phyloP scores from a whole-genome alignment of 2,113 vertebrate genomes.

The Deroptyus accipitrinus region DNA sequence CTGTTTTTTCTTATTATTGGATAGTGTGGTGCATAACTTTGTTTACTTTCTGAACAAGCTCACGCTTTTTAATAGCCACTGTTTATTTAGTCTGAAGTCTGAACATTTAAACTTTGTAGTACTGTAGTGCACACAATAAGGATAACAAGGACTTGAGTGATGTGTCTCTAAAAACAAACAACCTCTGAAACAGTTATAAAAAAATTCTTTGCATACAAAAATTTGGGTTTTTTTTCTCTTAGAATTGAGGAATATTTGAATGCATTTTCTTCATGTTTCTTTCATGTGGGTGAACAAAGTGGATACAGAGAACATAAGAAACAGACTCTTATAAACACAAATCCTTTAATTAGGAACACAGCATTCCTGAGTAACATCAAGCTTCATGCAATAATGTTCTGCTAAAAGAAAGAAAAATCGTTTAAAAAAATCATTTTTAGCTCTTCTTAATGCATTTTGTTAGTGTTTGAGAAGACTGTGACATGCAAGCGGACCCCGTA shows the following conservation, averaged over 20 bases:
- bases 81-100: not conserved
- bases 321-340: not conserved
- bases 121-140: not conserved
- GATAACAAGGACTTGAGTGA: not conserved
- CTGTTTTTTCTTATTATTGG: not conserved
- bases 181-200: not conserved
- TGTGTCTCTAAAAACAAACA: not conserved
- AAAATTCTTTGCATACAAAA: not conserved
- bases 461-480: not conserved
- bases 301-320: not conserved
- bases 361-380: not conserved
- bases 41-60: not conserved
- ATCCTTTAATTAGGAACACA: not conserved
- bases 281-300: not conserved
- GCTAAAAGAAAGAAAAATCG: not conserved
- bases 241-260: not conserved
- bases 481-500: rapidly evolving
- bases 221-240: not conserved
- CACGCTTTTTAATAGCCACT: not conserved
- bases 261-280: not conserved
- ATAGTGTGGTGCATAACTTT: not conserved
- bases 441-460: not conserved
- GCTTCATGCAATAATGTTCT: not conserved
- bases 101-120: not conserved
- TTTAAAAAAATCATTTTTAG: not conserved